These are phyloP conservation scores for Sebastes nivosus DNA, from an alignment of 2,797 vertebrate species.

Conservation along the genomic window DNA sequence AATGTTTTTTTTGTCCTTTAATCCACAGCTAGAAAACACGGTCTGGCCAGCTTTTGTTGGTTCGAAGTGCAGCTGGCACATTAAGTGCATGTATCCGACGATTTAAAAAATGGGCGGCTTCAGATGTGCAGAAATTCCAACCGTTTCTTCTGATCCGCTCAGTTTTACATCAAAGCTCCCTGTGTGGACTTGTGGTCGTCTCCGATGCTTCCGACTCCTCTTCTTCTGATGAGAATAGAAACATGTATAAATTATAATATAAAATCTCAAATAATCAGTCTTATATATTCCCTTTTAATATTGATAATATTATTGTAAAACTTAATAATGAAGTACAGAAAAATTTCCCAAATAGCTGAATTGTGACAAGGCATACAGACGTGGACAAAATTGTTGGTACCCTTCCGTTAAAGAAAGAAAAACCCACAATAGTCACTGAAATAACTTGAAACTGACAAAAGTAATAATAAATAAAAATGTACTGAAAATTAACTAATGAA, in stretches of 20 bases:
- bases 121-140: background rate
- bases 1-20: constrained; percentile 43
- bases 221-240: constrained; percentile 38
- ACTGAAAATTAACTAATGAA: too few species aligned
- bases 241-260: background rate
- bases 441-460: too few species aligned
- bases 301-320: background rate
- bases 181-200: constrained; percentile 33
- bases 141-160: background rate
- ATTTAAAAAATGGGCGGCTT: constrained; percentile 14
- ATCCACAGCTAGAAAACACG: constrained; percentile 38
- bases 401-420: too few species aligned
- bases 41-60: constrained; percentile 24
- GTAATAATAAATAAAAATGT: too few species aligned
- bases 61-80: constrained; percentile 20
- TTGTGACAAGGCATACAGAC: background rate
- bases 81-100: constrained; percentile 61
- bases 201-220: constrained; percentile 29
- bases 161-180: constrained; percentile 75
- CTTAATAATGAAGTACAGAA: background rate
- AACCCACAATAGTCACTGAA: too few species aligned
- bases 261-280: background rate
- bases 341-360: background rate
- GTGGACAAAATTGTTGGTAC: too few species aligned
- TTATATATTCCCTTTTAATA: background rate